Base-by-base conservation (phyloP, 2,113 vertebrate genomes). In the Apodemus speciosus region DNA sequence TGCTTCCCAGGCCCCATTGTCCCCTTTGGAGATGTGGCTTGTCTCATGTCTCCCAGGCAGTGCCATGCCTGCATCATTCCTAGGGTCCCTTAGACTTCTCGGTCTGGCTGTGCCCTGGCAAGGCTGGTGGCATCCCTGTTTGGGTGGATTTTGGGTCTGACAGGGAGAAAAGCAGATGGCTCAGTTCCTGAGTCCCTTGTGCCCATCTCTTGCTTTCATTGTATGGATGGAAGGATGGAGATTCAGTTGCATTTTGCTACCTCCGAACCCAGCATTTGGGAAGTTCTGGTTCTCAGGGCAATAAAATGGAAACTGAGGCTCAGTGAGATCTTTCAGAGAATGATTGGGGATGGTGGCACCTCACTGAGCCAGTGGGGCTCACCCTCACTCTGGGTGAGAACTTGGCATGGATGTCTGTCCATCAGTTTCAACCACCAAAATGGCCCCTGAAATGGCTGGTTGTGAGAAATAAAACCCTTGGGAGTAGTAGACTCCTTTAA, bases 321-420 rank as follows among this genome's bases (percentile, higher is more conserved):
- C 0, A 9, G 16, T 85, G 15, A 21, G 27, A 3, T 16, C 4
- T 13, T 0, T 15, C 13, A 49, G 38, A 35, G 30, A 76, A 10
- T 51, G 5, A 2, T 30, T 0, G 4, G 6, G 27, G 30, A 27
- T 16, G 20, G 11, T 0, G 0, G 20, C 0, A 0, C 0, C 1
- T 10, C 13, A 7, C 40, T 9, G 16, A 21, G 0, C 9, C 20
- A 15, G n/a, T n/a, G n/a, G n/a, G 27, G 51, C 72, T n/a, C n/a
- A n/a, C n/a, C n/a, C n/a, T n/a, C 32, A 2, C 7, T 30, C 66
- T 27, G 5, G 30, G 25, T 8, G 13, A 21, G 71, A n/a, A 38
- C 51, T 6, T 25, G n/a, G 56, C n/a, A 10, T 13, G 49, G n/a
- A 9, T 4, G 10, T 53, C 1, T 32, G 71, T 38, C 68, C 32